Conservation (phyloP, 2,113 vertebrate species). For the Pterocles burchelli region DNA sequence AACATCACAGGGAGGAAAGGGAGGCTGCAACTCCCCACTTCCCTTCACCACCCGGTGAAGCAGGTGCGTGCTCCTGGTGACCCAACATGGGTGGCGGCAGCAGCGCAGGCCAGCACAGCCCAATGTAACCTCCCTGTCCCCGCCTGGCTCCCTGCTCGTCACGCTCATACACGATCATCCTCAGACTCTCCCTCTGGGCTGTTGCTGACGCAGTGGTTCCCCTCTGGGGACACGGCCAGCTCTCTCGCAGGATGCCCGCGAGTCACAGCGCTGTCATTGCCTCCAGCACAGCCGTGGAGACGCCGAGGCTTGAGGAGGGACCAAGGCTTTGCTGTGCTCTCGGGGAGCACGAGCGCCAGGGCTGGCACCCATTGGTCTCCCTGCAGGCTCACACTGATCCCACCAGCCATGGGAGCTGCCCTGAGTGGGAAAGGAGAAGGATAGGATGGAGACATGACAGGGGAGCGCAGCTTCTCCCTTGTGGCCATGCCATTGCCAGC, state of each 20-base stretch:
- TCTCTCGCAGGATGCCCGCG: accelerated
- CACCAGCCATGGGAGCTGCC: accelerated
- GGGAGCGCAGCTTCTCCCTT: neutral
- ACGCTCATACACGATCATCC: neutral
- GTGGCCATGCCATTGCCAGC: neutral
- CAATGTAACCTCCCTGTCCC: neutral
- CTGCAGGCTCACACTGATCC: accelerated
- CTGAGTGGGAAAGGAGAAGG: neutral
- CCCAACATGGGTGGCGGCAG: accelerated
- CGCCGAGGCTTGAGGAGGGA: accelerated
- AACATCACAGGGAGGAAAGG: accelerated
- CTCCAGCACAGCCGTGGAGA: neutral
- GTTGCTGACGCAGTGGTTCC: neutral
- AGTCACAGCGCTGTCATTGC: neutral
- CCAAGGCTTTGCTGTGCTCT: accelerated
- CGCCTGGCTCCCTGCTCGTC: neutral
- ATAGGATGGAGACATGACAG: accelerated
- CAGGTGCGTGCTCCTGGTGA: neutral
- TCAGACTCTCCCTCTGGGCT: neutral
- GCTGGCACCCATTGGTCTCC: accelerated
- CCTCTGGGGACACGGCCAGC: neutral
- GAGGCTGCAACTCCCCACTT: neutral
- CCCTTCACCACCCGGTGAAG: neutral
- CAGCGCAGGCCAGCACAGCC: accelerated
- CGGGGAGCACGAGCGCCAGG: accelerated